These are phyloP conservation scores for Agrotis segetum DNA, from an alignment of 2,888 invertebrate genomes.

Conservation along the genomic window DNA sequence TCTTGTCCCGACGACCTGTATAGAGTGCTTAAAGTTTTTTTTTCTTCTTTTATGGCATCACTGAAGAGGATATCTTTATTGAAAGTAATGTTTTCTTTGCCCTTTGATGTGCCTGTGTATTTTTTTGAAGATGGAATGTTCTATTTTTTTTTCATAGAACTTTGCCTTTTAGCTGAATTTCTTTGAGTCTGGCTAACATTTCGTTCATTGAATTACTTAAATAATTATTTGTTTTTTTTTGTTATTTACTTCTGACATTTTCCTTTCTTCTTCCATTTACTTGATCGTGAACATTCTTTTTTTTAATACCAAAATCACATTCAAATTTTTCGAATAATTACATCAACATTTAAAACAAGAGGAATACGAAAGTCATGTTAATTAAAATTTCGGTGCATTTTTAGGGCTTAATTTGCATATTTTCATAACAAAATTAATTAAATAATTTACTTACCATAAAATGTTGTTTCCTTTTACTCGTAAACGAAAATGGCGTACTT, in stretches of 20 bases:
- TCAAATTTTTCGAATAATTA: background rate
- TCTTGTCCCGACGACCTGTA: constrained; percentile 48
- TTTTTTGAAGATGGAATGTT: constrained; percentile 19
- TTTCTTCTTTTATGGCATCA: constrained; percentile 42
- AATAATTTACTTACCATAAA: constrained; percentile 33
- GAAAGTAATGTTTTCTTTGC: constrained; percentile 43
- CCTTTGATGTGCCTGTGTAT: constrained; percentile 31
- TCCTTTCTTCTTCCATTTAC: background rate
- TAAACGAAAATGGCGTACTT: constrained; percentile 18
- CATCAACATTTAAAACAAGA: constrained; percentile 11
- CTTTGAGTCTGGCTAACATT: constrained; percentile 11
- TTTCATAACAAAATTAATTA: constrained; percentile 40
- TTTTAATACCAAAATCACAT: background rate
- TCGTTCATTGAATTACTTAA: background rate
- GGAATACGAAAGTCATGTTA: constrained; percentile 12
- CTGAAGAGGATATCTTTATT: constrained; percentile 49
- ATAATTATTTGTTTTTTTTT: background rate
- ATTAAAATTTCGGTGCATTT: constrained; percentile 33
- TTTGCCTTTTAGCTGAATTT: background rate
- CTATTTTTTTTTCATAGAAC: background rate
- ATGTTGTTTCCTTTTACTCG: constrained; percentile 2
- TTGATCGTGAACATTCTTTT: background rate
- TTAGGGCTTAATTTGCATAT: constrained; percentile 40
- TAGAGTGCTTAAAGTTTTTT: constrained; percentile 52
- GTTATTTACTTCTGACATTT: background rate